A percentile compares a stretch with the other conserved stretches of the same genome.
These are phyloP conservation scores for Esox niger DNA, from an alignment of 2,113 vertebrate genomes.

Conservation along the genomic window DNA sequence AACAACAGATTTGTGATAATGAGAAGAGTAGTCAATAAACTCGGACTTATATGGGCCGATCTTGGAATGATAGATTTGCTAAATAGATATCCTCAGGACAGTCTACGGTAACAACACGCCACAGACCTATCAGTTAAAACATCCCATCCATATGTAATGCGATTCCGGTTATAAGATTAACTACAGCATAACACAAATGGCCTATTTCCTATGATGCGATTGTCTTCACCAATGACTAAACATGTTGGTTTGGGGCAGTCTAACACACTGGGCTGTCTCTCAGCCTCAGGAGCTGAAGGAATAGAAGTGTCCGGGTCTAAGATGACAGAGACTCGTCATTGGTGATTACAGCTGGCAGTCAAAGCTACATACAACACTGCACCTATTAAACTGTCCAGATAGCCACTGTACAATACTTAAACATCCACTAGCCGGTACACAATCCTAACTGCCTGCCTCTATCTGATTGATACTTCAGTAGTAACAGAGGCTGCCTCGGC, in stretches of 20 bases:
- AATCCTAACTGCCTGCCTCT: constrained; percentile 3
- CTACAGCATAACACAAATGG: no score
- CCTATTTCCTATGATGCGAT: no score
- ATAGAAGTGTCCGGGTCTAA: neutral
- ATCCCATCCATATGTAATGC: no score
- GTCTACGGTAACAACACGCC: no score
- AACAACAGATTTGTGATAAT: neutral
- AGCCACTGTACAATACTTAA: constrained; percentile 27
- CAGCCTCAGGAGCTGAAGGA: neutral
- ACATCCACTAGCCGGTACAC: constrained; percentile 5
- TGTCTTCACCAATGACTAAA: no score
- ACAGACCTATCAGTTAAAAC: no score
- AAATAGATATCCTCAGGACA: no score
- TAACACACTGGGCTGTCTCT: neutral
- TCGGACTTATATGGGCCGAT: no score
- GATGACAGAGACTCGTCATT: constrained; percentile 19
- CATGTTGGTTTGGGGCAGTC: no score
- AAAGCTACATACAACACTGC: constrained; percentile 33
- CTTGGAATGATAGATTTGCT: no score
- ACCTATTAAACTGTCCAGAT: constrained; percentile 36
- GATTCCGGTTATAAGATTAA: no score
- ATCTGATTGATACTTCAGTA: constrained; percentile 2
- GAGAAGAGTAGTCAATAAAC: no score
- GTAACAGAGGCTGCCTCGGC: neutral
- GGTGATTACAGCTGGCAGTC: constrained; percentile 40